Base-by-base conservation (phyloP, 1,140 invertebrate species). In the Melitaea cinxia region DNA sequence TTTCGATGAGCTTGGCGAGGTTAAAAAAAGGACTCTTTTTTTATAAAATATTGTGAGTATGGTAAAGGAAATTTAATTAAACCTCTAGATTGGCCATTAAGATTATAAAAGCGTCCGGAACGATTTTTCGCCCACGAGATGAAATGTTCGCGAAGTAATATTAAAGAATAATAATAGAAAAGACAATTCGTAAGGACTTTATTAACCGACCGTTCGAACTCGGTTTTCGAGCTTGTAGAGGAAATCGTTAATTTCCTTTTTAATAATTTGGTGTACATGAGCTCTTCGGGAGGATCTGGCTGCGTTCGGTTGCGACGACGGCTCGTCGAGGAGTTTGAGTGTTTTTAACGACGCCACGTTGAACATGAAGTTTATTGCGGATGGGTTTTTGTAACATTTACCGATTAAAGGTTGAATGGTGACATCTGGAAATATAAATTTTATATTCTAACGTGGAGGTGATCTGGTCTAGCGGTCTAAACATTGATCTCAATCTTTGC, bases 311-410 rank as follows among this genome's bases (percentile, higher is more conserved):
- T 28, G 23, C 1, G 55, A 28, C 10, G 54, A 14, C 10, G 58
- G 37, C n/a, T 79, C 69, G 12, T 73, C 69, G 1, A 86, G 56
- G 7, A 88, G 70, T 4, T 75, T 58, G 2, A 88, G 55, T 4
- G 78, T 82, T 42, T 85, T 87, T 59, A 89, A 28, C 0, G 75
- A 79, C 2, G 86, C 80, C 1, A 85, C 55, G 42, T 84, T 75
- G 15, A 78, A 64, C 76, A 85, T 80, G 47, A 87, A 87, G 50
- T 77, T 61, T 6, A 87, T 56, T 0, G 68, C 70, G 1, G 77
- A 73, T 2, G 75, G 77, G 37, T 82, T 86, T 7, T 72, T 74
- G 49, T 80, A 87, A 56, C 86, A 89, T 67, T 77, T 81, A 6
- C 67, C 70, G 5, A 70, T 71, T 19, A 89, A 54, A 6, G 82